Conservation (phyloP, 2,113 vertebrate genomes). For the Alectura lathami region DNA sequence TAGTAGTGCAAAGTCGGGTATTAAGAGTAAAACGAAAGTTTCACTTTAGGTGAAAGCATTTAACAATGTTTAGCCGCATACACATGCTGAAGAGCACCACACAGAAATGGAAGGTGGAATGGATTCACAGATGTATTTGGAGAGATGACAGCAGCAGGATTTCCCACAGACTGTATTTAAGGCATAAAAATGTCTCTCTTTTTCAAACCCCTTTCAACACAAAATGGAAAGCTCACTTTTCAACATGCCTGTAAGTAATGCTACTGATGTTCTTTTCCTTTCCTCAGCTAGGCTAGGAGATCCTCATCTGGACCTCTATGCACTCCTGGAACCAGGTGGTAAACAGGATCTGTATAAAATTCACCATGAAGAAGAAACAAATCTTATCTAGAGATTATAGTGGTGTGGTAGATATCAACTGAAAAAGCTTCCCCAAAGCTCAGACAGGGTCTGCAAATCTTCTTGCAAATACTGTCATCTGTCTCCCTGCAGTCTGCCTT, state of each 20-base stretch:
- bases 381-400: not conserved
- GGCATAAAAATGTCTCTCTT: not conserved
- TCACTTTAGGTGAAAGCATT: not conserved
- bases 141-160: not conserved
- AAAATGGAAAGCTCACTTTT: conserved; percentile 19
- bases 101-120: not conserved
- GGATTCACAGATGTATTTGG: not conserved
- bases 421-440: not conserved
- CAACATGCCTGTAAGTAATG: not conserved
- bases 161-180: not conserved
- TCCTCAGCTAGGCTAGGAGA: not conserved
- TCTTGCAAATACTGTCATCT: not conserved
- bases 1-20: conserved; percentile 26
- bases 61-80: not conserved
- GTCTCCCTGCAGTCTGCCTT: not conserved
- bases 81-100: not conserved
- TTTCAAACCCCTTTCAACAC: not conserved
- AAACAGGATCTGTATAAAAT: not conserved
- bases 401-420: not conserved
- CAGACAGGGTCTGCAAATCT: not conserved
- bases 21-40: not conserved
- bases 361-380: not conserved
- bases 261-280: not conserved
- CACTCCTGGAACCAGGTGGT: fast-evolving
- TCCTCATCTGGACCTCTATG: not conserved